Evolutionary conservation across 2,888 invertebrate species (phyloP), one percentile per base, ranked within the genome.

Genomic region (Drosophila koepferae): DNA sequence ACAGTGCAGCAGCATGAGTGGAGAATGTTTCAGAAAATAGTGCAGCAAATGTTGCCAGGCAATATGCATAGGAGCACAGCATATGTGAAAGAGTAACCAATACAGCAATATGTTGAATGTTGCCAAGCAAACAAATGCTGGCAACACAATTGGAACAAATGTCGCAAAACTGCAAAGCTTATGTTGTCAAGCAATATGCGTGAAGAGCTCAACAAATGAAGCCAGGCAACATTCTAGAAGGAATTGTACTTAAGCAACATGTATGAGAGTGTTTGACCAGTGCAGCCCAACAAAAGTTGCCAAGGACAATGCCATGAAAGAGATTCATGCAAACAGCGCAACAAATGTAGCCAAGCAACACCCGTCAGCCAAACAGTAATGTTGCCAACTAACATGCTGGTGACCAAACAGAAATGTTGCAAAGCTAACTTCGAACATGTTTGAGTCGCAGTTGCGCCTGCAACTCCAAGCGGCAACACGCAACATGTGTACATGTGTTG

Each of bases 331-430:
- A 16, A 16, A 16, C 16, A 16, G 53, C 16, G 14, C 38, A 43
- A 36, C 48, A 68, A 61, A 82, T 81, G 85, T 72, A 81, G 74
- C 78, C 0, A n/a, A n/a, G 46, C 58, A 72, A 68, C 74, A 81
- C 81, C 72, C 81, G 80, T 77, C 0, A 5, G 9, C 16, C 28
- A n/a, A 9, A 7, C n/a, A 38, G 55, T 41, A 4, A 63, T 63
- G 62, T 44, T 84, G 80, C 77, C 0, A 12, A 44, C 44, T 60
- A 72, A 69, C 72, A 81, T 80, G 84, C 72, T 82, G 80, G 77
- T 0, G 4, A 9, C 9, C 28, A n/a, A 14, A 10, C 18, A 36
- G 54, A 46, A 6, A 63, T 63, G 63, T 46, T 81, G 81, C 20
- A 43, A 54, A 10, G 48, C 12, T 34, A 7, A 8, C 43, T 41